These are phyloP conservation scores for Tarsius wallacei DNA, from an alignment of 2,797 vertebrate genomes.

Conservation along the genomic window DNA sequence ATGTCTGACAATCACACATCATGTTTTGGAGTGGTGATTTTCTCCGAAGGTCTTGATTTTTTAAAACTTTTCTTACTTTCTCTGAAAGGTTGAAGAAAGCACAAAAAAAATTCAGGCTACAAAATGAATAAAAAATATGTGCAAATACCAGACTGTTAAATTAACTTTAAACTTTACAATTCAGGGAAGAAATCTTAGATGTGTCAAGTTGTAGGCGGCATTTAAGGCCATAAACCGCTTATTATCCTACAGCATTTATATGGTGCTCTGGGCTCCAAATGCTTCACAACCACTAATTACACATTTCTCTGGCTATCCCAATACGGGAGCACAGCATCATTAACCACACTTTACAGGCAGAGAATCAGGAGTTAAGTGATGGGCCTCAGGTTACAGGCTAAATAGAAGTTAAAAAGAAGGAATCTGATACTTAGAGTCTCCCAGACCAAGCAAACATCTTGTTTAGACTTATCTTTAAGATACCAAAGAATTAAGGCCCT, in stretches of 20 bases:
- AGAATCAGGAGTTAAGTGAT: conserved; percentile 66
- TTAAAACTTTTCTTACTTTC: neutral
- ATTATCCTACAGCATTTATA: conserved; percentile 75
- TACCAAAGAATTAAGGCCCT: neutral
- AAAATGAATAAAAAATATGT: conserved; percentile 1
- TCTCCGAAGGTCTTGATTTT: neutral
- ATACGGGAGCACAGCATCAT: neutral
- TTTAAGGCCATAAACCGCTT: conserved; percentile 75
- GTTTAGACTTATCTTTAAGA: neutral
- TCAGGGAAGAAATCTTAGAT: conserved; percentile 69
- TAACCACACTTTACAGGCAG: conserved; percentile 72
- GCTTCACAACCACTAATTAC: conserved; percentile 82
- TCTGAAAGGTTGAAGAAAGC: conserved; percentile 5
- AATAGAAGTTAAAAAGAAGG: conserved; percentile 55
- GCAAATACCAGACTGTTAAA: conserved; percentile 54
- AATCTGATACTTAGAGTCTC: neutral
- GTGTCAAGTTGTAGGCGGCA: conserved; percentile 65
- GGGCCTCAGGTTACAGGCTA: conserved; percentile 65
- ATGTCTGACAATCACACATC: neutral
- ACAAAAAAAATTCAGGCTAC: neutral
- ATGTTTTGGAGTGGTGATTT: conserved; percentile 12
- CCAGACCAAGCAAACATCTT: conserved; percentile 2
- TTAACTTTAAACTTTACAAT: conserved; percentile 68
- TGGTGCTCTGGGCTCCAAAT: conserved; percentile 45
- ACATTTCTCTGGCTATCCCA: conserved; percentile 54